These are phyloP conservation scores for Pseudochirops corinnae DNA, from an alignment of 2,797 vertebrate genomes.

Conservation along the genomic window DNA sequence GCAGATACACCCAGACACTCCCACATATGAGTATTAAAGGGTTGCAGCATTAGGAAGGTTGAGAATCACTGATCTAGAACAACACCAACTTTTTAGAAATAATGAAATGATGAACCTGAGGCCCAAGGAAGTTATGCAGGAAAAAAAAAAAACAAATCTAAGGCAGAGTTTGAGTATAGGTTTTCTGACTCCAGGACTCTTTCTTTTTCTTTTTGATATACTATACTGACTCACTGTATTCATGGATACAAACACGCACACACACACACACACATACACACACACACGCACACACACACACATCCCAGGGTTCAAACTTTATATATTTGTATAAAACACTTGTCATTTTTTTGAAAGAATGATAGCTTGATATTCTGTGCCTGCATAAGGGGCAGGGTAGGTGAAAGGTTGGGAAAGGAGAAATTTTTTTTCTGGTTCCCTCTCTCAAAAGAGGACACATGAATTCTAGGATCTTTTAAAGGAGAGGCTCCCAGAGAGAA, in stretches of 20 bases:
- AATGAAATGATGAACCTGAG: background rate
- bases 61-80: too few relatives aligned
- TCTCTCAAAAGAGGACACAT: background rate
- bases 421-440: background rate
- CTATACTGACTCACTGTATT: background rate
- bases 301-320: background rate
- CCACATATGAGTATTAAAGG: too few relatives aligned
- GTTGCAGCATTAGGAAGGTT: too few relatives aligned
- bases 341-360: background rate
- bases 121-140: background rate
- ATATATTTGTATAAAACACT: background rate
- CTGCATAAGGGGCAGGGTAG: background rate
- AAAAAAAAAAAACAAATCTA: background rate
- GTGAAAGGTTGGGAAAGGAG: background rate
- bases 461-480: background rate
- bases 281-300: too few relatives aligned
- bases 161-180: background rate
- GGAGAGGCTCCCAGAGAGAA: background rate
- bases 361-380: too few relatives aligned
- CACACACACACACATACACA: too few relatives aligned
- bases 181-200: background rate
- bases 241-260: too few relatives aligned
- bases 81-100: background rate
- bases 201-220: background rate
- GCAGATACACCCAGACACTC: too few relatives aligned